phyloP scores from a whole-genome alignment of 1,140 invertebrate species.

The Temnothorax nylanderi region DNA sequence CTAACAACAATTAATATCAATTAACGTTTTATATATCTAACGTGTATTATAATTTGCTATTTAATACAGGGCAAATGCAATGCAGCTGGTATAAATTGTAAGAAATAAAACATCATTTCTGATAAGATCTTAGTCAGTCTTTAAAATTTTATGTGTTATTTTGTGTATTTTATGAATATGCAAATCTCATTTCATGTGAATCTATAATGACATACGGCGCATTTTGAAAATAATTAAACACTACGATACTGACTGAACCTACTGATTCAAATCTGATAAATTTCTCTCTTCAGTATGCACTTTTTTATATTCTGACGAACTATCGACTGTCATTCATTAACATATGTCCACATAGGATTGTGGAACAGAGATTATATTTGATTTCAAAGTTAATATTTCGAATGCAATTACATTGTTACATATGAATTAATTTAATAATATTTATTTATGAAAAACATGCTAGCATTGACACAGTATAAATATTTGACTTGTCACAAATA shows the following conservation, averaged over 20 bases:
- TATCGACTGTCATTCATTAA: not conserved
- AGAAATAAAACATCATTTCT: slow-evolving; percentile 36
- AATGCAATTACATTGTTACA: not conserved
- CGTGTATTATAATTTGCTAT: not conserved
- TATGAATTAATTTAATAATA: not conserved
- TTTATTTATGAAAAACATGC: not conserved
- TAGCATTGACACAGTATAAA: too few relatives aligned
- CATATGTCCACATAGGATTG: too few relatives aligned
- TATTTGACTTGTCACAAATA: too few relatives aligned
- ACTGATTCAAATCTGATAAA: not conserved
- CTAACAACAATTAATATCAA: slow-evolving; percentile 20
- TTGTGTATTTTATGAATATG: not conserved
- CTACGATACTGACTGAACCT: not conserved
- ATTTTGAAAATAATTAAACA: not conserved
- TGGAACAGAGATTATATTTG: too few relatives aligned
- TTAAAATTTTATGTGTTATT: not conserved
- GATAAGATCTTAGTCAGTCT: not conserved
- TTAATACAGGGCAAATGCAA: slow-evolving; percentile 3
- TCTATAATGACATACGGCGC: not conserved
- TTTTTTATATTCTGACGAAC: not conserved
- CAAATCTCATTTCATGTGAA: not conserved
- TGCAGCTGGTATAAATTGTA: slow-evolving; percentile 23
- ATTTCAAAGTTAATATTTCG: not conserved
- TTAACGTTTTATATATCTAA: slow-evolving; percentile 37
- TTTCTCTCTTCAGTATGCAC: not conserved